Percentiles rank a stretch among this genome's conserved stretches.
phyloP scores from a whole-genome alignment of 2,113 vertebrate genomes.

The Anser cygnoides region DNA sequence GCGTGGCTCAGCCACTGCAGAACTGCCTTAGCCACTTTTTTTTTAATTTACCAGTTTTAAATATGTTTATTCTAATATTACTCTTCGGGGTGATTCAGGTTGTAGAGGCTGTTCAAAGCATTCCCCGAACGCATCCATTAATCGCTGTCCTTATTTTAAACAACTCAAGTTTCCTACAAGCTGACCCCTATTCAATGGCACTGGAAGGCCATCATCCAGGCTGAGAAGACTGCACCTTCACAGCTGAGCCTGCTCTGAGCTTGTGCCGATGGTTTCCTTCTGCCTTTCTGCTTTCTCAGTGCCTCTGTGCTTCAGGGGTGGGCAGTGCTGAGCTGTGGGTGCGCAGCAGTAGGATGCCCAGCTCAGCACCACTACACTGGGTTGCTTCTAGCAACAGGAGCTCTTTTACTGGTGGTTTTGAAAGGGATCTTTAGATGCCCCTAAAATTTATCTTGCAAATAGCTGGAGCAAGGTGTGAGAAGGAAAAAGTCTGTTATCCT shows the following conservation, averaged over 20 bases:
- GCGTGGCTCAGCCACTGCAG: background rate
- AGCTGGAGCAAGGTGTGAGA: background rate
- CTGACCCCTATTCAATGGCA: background rate
- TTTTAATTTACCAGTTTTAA: background rate
- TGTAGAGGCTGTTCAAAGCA: background rate
- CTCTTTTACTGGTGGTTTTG: accelerated
- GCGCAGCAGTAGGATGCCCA: background rate
- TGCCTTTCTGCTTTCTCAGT: background rate
- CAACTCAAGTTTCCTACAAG: background rate
- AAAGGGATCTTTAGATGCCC: background rate
- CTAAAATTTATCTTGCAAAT: background rate
- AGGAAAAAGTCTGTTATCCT: background rate
- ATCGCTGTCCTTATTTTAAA: background rate
- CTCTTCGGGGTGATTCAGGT: background rate
- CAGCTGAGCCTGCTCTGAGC: accelerated
- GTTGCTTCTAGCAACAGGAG: background rate
- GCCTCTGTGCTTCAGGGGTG: background rate
- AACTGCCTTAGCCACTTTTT: background rate
- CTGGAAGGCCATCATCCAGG: background rate
- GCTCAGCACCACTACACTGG: background rate
- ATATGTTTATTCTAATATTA: background rate
- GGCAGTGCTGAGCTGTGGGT: background rate
- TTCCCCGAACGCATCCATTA: background rate
- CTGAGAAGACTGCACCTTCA: background rate
- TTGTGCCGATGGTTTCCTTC: background rate